These are phyloP conservation scores for Limnephilus auricula DNA, from an alignment of 2,888 invertebrate species.

Conservation along the genomic window DNA sequence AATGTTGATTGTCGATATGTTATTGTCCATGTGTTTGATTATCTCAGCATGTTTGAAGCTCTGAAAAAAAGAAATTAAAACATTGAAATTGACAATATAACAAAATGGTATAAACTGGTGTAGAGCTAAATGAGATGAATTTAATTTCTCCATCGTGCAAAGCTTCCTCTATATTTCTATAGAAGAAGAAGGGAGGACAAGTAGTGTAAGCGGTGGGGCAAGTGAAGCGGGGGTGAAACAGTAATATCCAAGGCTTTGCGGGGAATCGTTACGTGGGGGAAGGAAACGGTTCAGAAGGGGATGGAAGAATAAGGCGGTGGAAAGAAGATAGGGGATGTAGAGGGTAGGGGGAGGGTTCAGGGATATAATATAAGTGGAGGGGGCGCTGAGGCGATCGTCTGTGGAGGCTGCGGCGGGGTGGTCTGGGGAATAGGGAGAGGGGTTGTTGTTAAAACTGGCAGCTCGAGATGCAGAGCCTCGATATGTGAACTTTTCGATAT, in stretches of 20 bases:
- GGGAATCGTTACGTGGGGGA: slow-evolving; percentile 44
- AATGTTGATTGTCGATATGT: not conserved
- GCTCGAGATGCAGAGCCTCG: slow-evolving; percentile 61
- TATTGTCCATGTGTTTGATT: not conserved
- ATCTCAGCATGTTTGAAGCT: not conserved
- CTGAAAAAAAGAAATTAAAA: not conserved
- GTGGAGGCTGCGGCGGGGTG: slow-evolving; percentile 14
- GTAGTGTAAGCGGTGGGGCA: slow-evolving; percentile 50
- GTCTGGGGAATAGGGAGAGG: not conserved
- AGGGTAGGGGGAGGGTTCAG: slow-evolving; percentile 45
- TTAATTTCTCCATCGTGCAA: slow-evolving; percentile 35
- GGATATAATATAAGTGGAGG: slow-evolving; percentile 20
- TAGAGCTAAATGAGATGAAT: not conserved
- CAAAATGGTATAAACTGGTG: not conserved
- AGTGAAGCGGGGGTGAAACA: slow-evolving; percentile 40
- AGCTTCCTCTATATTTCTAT: slow-evolving; percentile 42
- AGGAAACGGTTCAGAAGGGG: slow-evolving; percentile 34
- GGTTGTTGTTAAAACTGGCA: slow-evolving; percentile 63
- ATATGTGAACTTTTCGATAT: slow-evolving; percentile 26
- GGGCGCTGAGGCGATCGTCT: slow-evolving; percentile 50
- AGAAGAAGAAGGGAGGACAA: slow-evolving; percentile 63
- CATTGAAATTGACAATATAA: not conserved
- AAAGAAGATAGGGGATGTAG: slow-evolving; percentile 50
- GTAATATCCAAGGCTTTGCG: slow-evolving; percentile 46
- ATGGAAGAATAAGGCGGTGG: slow-evolving; percentile 38